Base-by-base conservation (phyloP, 2,113 vertebrate genomes). In the cat (Felis catus) region DNA sequence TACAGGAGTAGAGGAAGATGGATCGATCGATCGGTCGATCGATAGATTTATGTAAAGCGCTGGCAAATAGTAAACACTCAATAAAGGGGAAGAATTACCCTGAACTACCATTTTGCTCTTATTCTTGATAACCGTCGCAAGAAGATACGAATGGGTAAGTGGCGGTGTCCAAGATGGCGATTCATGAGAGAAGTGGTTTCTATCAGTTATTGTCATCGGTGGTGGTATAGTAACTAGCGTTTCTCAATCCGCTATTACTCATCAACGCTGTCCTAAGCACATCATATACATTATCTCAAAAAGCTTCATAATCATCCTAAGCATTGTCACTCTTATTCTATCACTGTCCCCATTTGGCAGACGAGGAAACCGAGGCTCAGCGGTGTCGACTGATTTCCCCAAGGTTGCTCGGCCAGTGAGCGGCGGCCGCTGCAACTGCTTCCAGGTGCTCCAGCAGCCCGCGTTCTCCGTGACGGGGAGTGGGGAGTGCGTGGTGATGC, bases 391-490 rank as follows among this genome's bases (percentile, higher is more conserved):
- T 36, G 68, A 39, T 48, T 85, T 29, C 23, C 14, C 65, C 65
- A 81, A 70, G 13, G 1, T n/a, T 66, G 4, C 14, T 79, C 48
- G 36, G 2, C 53, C 23, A 74, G 15, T 58, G 39, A 45, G 12
- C 9, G 0, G 14, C 74, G 55, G 25, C 9, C 1, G 0, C 53
- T 36, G 0, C 45, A 36, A 65, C 27, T n/a, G 23, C 29, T 45
- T 70, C 5, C 2, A 41, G 61, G 14, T 83, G 73, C 21, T 8
- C 10, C 1, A 11, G 21, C 2, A 70, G 36, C 29, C 15, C 15
- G 16, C 7, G 13, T 15, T 65, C 27, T 70, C 76, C 58, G 2
- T 48, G 4, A 74, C 51, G 1, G 1, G 11, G n/a, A 14, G 5
- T 7, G 11, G 18, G 18, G 16, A 25, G 7, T 33, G 2, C 13